These are phyloP conservation scores for Camponotus pennsylvanicus DNA, from an alignment of 1,140 invertebrate species.

Conservation along the genomic window DNA sequence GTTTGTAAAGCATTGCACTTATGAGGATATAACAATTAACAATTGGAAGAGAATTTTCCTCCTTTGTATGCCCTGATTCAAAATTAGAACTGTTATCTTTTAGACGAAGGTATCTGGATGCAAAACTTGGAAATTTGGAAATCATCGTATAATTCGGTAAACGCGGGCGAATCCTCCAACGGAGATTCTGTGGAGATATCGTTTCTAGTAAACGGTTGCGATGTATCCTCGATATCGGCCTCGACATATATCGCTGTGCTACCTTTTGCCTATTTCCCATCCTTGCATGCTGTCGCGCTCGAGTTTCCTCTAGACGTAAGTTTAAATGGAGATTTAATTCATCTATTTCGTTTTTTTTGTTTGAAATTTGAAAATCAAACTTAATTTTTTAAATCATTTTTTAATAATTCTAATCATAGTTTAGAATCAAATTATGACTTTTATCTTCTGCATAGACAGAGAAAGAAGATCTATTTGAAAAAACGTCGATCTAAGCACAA, in stretches of 20 bases:
- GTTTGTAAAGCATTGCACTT: neutral
- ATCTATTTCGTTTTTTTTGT: neutral
- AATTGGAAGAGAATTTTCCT: neutral
- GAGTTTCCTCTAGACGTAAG: conserved; percentile 91
- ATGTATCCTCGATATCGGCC: conserved; percentile 81
- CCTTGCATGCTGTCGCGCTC: conserved; percentile 90
- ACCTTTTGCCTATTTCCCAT: conserved; percentile 91
- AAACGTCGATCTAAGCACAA: neutral
- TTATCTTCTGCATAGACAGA: neutral
- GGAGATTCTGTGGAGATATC: conserved; percentile 80
- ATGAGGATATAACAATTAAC: neutral
- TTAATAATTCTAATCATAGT: neutral
- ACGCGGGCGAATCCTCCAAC: conserved; percentile 64
- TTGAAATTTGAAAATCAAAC: neutral
- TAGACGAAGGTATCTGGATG: conserved; percentile 83
- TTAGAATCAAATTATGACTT: neutral
- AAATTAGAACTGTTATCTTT: conserved; percentile 26
- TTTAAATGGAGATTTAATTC: conserved; percentile 47
- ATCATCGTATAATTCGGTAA: conserved; percentile 70
- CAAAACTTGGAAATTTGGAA: conserved; percentile 81
- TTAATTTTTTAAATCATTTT: neutral
- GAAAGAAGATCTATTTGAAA: neutral
- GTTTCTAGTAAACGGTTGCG: conserved; percentile 84
- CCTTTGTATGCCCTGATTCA: neutral
- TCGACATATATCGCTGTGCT: conserved; percentile 91